Evolutionary conservation across 2,888 invertebrate species (phyloP).

Genomic region (Drosophila mercatorum): DNA sequence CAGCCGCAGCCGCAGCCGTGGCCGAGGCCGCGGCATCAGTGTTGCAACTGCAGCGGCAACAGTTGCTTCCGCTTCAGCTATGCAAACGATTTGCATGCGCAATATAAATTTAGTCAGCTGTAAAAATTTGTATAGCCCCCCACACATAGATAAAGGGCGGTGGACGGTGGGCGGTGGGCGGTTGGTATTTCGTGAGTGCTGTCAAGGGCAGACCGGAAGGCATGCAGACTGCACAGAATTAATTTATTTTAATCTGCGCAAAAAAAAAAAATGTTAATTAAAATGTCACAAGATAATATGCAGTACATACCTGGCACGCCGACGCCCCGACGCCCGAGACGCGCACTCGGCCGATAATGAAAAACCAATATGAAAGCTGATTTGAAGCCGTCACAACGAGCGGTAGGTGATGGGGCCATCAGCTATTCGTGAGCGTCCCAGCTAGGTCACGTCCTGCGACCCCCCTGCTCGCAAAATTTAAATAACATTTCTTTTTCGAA

Average conservation of each 20-base stretch:
- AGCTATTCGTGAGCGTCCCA: constrained; percentile 65
- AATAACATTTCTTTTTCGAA: constrained; percentile 54
- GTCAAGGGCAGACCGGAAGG: constrained; percentile 35
- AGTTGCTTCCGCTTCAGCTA: constrained; percentile 25
- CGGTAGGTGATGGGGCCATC: constrained; percentile 27
- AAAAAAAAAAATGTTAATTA: constrained; percentile 63
- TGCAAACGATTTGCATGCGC: constrained; percentile 57
- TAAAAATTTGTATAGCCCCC: constrained; percentile 52
- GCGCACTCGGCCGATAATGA: constrained; percentile 57
- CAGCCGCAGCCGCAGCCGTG: constrained; percentile 19
- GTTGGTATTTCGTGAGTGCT: background rate
- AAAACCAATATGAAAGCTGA: constrained; percentile 69
- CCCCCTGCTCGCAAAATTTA: constrained; percentile 46
- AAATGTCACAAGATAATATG: constrained; percentile 52
- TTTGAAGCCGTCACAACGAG: constrained; percentile 43
- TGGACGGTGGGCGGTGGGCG: background rate
- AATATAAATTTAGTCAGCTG: constrained; percentile 70
- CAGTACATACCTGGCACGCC: constrained; percentile 1
- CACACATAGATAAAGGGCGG: constrained; percentile 1
- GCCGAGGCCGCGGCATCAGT: constrained; percentile 44
- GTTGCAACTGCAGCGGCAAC: constrained; percentile 52
- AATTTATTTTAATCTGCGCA: constrained; percentile 36
- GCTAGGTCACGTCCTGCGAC: constrained; percentile 62
- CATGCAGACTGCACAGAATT: constrained; percentile 38
- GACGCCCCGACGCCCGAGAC: background rate